Evolutionary conservation across 2,888 invertebrate species (phyloP), one percentile per base, ranked within the genome.

Genomic region (Itoplectis maculator): DNA sequence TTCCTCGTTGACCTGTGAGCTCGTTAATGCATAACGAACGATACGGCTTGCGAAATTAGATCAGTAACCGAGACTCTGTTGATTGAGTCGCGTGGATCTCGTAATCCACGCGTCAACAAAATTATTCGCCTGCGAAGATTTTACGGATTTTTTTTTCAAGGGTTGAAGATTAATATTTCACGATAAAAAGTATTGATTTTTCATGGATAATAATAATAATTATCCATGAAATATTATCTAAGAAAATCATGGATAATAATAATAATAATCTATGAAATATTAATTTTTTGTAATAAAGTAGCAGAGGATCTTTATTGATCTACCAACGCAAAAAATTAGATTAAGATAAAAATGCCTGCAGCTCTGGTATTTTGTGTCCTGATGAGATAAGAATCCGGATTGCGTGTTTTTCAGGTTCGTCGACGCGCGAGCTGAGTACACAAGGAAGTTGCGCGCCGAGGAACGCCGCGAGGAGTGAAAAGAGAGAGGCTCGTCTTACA

Each of bases 401-500:
- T 9, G 59, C 11, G 13, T 42, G 45, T 35, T 40, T 35, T 40
- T 35, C 56, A 40, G 65, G 74, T 74, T 78, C 45, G 18, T 9
- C 45, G 77, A 73, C 51, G 56, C 18, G 15, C 47, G 37, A 45
- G 70, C 65, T 29, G 63, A 81, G 18, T 29, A 69, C 54, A 69
- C 35, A 45, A 47, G 15, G 70, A 73, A 81, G 47, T 66, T n/a
- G 45, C 35, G 42, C 47, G 42, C n/a, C n/a, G 13, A 40, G 35
- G 23, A 40, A 69, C 40, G n/a, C 66, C 75, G 68, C 37, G 72
- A 74, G 68, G 18, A 42, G 68, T 68, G 73, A 77, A 74, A 63
- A 63, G 74, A 72, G 73, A 82, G 76, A 56, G 76, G 77, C 85
- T 89, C 86, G 86, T 87, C 85, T 90, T 86, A 91, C 91, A 91